phyloP scores from a whole-genome alignment of 2,113 vertebrate genomes.

The Regulus satrapa region DNA sequence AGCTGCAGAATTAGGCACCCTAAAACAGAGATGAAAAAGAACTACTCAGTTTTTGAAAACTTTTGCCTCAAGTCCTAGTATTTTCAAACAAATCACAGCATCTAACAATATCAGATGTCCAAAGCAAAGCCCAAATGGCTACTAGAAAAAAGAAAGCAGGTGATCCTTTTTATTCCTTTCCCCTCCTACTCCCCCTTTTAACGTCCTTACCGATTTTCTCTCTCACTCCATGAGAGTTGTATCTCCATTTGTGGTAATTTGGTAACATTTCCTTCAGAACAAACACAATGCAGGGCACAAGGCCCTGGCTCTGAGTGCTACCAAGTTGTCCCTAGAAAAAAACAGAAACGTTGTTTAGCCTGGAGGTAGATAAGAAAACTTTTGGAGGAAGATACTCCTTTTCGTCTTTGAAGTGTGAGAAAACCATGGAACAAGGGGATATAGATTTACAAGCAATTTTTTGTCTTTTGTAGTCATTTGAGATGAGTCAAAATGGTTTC shows the following conservation, averaged over 20 bases:
- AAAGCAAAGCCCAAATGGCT: not conserved
- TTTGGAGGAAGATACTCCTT: not conserved
- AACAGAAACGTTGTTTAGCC: not conserved
- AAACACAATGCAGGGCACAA: constrained; percentile 92
- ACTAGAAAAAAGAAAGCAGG: not conserved
- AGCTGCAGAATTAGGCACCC: constrained; percentile 92
- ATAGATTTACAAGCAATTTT: not conserved
- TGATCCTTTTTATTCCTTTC: not conserved
- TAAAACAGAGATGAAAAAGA: constrained; percentile 49
- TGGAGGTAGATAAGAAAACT: not conserved
- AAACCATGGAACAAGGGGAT: accelerated
- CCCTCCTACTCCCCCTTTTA: not conserved
- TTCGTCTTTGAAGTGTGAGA: not conserved
- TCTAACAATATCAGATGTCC: not conserved
- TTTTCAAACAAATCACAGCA: not conserved
- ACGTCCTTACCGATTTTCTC: constrained; percentile 86
- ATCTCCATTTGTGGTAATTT: constrained; percentile 96
- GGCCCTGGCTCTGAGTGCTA: constrained; percentile 91
- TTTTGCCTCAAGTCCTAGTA: not conserved
- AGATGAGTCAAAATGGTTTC: not conserved
- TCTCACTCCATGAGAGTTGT: constrained; percentile 88
- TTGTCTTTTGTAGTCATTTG: not conserved
- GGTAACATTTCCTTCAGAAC: constrained; percentile 97
- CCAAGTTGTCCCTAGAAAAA: constrained; percentile 89
- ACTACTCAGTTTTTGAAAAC: not conserved